These are phyloP conservation scores for Leptinotarsa tumamoca DNA, from an alignment of 2,888 invertebrate genomes.

Conservation along the genomic window DNA sequence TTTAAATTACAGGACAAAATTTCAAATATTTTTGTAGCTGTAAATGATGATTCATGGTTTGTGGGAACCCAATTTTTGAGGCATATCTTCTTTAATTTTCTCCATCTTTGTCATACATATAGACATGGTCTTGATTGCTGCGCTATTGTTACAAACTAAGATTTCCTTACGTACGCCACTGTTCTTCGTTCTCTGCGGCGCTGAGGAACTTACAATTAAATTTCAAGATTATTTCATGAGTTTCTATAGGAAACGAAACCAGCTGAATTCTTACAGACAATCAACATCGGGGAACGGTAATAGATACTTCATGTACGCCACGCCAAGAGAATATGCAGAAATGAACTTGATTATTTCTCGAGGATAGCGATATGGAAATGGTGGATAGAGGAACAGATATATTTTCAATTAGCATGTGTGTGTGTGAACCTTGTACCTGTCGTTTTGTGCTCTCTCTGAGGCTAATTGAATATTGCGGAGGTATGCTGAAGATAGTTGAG, in stretches of 20 bases:
- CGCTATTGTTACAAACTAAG: no score
- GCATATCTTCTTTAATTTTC: no score
- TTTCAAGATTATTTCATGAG: constrained; percentile 42
- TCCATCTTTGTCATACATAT: no score
- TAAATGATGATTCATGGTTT: no score
- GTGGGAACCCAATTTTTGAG: no score
- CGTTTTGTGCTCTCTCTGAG: neutral
- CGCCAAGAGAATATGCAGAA: constrained; percentile 10
- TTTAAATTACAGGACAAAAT: no score
- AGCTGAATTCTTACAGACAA: constrained; percentile 18
- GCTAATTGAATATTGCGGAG: constrained; percentile 16
- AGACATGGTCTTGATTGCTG: no score
- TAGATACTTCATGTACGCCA: constrained; percentile 15
- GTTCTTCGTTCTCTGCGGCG: constrained; percentile 28
- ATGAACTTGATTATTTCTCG: constrained; percentile 22
- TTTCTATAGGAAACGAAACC: constrained; percentile 24
- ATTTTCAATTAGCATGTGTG: constrained; percentile 25
- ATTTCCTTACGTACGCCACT: constrained; percentile 10
- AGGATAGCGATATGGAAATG: constrained; percentile 21
- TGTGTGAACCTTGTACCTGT: constrained; percentile 18
- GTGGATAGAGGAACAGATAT: neutral
- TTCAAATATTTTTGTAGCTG: no score
- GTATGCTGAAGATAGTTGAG: neutral
- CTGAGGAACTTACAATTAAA: constrained; percentile 32
- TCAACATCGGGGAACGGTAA: constrained; percentile 4